Conservation (phyloP, 2,888 invertebrate species). For the Gasteruption jaculator region DNA sequence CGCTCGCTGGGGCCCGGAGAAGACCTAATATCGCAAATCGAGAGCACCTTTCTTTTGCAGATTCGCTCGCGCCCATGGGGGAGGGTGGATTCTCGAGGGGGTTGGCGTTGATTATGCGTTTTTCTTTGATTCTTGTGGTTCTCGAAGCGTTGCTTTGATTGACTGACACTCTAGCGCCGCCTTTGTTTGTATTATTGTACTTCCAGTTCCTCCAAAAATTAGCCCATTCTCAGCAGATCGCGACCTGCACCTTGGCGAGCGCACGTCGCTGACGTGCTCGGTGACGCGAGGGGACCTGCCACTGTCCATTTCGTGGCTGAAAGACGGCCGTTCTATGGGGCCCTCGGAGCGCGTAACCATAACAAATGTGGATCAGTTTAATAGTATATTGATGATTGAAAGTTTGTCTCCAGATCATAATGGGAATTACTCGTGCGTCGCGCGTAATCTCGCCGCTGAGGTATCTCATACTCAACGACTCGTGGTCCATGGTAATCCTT, state of each 20-base stretch:
- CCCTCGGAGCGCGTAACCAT: constrained; percentile 63
- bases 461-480: constrained; percentile 70
- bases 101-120: no score
- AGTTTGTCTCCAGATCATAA: constrained; percentile 71
- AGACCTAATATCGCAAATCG: no score
- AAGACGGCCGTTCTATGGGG: constrained; percentile 66
- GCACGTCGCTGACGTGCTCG: constrained; percentile 70
- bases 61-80: no score
- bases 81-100: no score
- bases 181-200: constrained; percentile 26
- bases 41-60: no score
- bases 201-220: constrained; percentile 74
- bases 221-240: constrained; percentile 68
- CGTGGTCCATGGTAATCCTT: constrained; percentile 74
- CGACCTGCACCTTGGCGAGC: constrained; percentile 68
- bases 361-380: constrained; percentile 72
- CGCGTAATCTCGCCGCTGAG: constrained; percentile 68
- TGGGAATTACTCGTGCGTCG: constrained; percentile 74
- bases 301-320: constrained; percentile 71
- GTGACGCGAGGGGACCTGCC: constrained; percentile 75
- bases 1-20: no score
- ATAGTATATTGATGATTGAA: constrained; percentile 74
- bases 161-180: no score
- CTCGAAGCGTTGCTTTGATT: no score
- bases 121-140: no score